Evolutionary conservation across 2,888 invertebrate species (phyloP).

Genomic region (Eledone cirrhosa): DNA sequence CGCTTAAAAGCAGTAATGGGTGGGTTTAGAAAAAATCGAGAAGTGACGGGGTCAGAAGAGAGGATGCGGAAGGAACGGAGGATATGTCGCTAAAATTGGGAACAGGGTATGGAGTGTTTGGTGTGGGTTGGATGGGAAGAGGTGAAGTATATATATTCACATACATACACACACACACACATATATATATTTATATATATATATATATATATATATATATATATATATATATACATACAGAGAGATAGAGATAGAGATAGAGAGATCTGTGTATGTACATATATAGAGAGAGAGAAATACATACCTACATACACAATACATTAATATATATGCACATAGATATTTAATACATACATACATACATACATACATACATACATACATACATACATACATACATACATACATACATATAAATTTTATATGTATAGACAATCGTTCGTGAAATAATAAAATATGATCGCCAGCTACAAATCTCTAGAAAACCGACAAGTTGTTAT

Average conservation of each 20-base stretch:
- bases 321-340: not conserved
- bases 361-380: not conserved
- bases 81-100: too few species aligned
- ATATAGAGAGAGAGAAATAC: not conserved
- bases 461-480: too few species aligned
- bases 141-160: too few species aligned
- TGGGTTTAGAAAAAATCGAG: too few species aligned
- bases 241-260: not conserved
- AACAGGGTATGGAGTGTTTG: too few species aligned
- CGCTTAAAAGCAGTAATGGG: too few species aligned
- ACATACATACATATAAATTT: not conserved
- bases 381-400: not conserved
- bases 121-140: too few species aligned
- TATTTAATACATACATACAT: not conserved
- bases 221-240: not conserved
- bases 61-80: too few species aligned
- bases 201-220: conserved; percentile 1
- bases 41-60: too few species aligned
- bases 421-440: too few species aligned
- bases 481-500: too few species aligned
- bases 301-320: not conserved
- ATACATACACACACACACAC: not conserved
- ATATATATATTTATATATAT: not conserved
- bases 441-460: too few species aligned
- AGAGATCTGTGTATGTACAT: not conserved